These are phyloP conservation scores for Cyclophora punctaria DNA, from an alignment of 2,888 invertebrate species.

Conservation along the genomic window DNA sequence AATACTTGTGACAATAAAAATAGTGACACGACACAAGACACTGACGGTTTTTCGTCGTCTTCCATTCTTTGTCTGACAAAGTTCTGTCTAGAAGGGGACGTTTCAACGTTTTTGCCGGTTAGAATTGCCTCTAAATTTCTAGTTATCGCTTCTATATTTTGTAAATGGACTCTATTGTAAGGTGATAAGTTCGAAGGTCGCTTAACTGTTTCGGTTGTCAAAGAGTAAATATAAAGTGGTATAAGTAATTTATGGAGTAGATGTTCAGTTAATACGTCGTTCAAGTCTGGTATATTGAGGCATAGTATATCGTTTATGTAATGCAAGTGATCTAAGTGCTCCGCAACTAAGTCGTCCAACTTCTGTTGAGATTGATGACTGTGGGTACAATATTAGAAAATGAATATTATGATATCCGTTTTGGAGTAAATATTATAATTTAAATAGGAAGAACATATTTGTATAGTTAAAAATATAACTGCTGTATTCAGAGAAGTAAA, in stretches of 20 bases:
- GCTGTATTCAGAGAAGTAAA: too few species aligned
- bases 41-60: conserved; percentile 79
- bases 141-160: conserved; percentile 77
- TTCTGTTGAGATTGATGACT: conserved; percentile 94
- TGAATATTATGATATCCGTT: conserved; percentile 14
- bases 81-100: conserved; percentile 55
- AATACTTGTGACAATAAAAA: conserved; percentile 96
- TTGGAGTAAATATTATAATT: conserved; percentile 3
- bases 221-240: conserved; percentile 94
- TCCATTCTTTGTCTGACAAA: conserved; percentile 58
- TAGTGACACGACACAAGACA: conserved; percentile 92
- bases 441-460: conserved; percentile 1
- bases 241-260: conserved; percentile 93
- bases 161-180: conserved; percentile 60
- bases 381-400: conserved; percentile 10
- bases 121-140: conserved; percentile 79
- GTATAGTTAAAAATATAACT: too few species aligned
- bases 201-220: conserved; percentile 71
- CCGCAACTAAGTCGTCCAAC: conserved; percentile 94
- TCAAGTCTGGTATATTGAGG: conserved; percentile 92
- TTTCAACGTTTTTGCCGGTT: conserved; percentile 72
- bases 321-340: conserved; percentile 97
- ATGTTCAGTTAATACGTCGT: conserved; percentile 95
- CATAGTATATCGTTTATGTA: conserved; percentile 97
- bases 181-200: conserved; percentile 45